phyloP scores from a whole-genome alignment of 2,113 vertebrate genomes.

The Camelus bactrianus region DNA sequence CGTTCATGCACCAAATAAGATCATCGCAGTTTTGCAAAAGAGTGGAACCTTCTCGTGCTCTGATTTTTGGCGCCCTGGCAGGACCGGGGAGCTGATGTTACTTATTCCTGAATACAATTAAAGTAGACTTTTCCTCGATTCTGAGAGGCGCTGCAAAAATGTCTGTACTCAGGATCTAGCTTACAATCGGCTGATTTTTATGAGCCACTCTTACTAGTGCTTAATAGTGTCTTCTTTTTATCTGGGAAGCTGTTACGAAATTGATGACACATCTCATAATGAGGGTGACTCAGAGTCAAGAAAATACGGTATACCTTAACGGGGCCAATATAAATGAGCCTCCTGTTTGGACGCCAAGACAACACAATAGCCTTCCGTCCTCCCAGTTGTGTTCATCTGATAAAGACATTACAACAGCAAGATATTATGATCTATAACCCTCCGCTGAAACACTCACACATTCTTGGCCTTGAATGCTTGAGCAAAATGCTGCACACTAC shows the following conservation, averaged over 20 bases:
- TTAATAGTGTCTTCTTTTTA: background rate
- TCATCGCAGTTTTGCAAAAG: fast-evolving
- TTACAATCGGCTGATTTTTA: background rate
- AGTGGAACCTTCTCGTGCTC: fast-evolving
- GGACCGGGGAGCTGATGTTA: background rate
- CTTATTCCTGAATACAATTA: background rate
- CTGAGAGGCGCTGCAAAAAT: background rate
- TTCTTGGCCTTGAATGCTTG: slow-evolving; percentile 96
- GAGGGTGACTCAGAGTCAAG: slow-evolving; percentile 55
- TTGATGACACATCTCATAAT: slow-evolving; percentile 63
- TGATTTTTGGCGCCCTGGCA: background rate
- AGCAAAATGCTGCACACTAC: slow-evolving; percentile 94
- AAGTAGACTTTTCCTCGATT: background rate
- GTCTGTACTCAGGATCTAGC: background rate
- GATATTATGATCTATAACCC: slow-evolving; percentile 73
- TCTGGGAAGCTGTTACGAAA: slow-evolving; percentile 66
- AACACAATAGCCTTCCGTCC: slow-evolving; percentile 35
- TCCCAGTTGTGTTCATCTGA: slow-evolving; percentile 81
- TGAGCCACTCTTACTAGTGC: background rate
- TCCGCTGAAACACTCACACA: slow-evolving; percentile 91
- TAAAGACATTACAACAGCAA: slow-evolving; percentile 83
- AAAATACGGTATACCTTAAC: background rate
- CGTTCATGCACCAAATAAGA: fast-evolving
- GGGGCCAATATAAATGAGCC: slow-evolving; percentile 62
- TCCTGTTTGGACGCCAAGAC: slow-evolving; percentile 54